Base-by-base conservation (phyloP, 35 echinoderm and acorn worm species). In the Holothuria glaberrima region DNA sequence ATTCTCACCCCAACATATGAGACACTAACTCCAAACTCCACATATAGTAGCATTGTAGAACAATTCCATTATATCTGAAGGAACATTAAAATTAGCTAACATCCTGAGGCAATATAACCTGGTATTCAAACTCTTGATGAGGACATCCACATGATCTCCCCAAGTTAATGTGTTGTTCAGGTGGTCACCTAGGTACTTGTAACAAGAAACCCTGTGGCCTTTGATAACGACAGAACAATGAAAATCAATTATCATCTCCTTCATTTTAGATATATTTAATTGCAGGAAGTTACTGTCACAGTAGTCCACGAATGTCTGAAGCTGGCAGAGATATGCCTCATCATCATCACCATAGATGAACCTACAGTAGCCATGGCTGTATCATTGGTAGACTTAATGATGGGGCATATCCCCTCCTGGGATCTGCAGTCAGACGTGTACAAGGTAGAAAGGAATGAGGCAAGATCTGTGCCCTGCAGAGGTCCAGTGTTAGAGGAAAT, bases 41-140 rank as follows among this genome's bases (percentile, higher is more conserved):
- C 71, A 75, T 32, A 75, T 31, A 75, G 34, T 75, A 10, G 71
- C 71, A 3, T 75, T 75, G 0, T 75, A 75, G 31, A 75, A 75
- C 14, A 31, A 30, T 26, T 75, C 28, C 71, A 75, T 75, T 6
- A 75, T 75, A 13, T 9, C 29, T 20, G 5, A 10, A 29, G 0
- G 71, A 45, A 75, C 36, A 9, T 33, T 31, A 75, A 75, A 75
- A 21, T 45, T 75, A 13, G 71, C 5, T 28, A 75, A 30, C 31
- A 12, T 45, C 6, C 3, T 6, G 6, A 75, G 36, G 36, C 71
- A 75, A 75, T 6, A 31, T 31, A 75, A 33, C 34, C 71, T 29
- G 21, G 22, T 75, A 75, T 31, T 26, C 34, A 75, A 21, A 20
- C 31, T 31, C 71, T 75, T 75, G 0, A 75, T 75, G 0, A 75